Percentiles rank a stretch among this genome's conserved stretches.
phyloP scores from a whole-genome alignment of 2,113 vertebrate genomes.

The Eptatretus burgeri region DNA sequence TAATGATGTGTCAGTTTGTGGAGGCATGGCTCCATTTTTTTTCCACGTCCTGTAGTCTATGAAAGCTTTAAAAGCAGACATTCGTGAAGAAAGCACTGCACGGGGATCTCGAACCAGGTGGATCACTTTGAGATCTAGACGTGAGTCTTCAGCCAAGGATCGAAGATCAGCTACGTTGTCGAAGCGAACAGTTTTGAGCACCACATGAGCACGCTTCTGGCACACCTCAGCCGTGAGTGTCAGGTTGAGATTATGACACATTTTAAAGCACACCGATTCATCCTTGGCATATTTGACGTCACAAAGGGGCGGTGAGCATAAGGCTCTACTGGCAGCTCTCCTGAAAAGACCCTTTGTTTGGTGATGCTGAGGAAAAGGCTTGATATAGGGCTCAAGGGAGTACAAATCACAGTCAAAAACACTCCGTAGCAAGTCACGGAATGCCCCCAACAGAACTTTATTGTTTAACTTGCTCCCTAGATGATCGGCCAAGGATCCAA shows the following conservation, averaged over 20 bases:
- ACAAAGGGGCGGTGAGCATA: slow-evolving; percentile 59
- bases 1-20: slow-evolving; percentile 57
- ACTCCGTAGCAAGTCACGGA: slow-evolving; percentile 56
- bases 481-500: slow-evolving; percentile 41
- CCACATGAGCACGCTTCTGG: slow-evolving; percentile 41
- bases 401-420: slow-evolving; percentile 69
- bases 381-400: slow-evolving; percentile 79
- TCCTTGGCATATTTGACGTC: slow-evolving; percentile 20
- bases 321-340: slow-evolving; percentile 50
- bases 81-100: slow-evolving; percentile 61
- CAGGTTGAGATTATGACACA: slow-evolving; percentile 47
- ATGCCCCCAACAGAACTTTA: slow-evolving; percentile 58
- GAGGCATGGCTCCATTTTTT: slow-evolving; percentile 54
- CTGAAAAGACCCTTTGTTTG: slow-evolving; percentile 65
- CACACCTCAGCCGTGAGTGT: slow-evolving; percentile 50
- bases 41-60: slow-evolving; percentile 83
- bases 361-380: slow-evolving; percentile 52
- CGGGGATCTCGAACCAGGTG: slow-evolving; percentile 75
- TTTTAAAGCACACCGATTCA: slow-evolving; percentile 67
- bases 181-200: slow-evolving; percentile 69
- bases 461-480: slow-evolving; percentile 18
- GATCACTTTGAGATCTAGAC: slow-evolving; percentile 74
- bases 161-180: slow-evolving; percentile 55
- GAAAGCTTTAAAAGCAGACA: slow-evolving; percentile 73
- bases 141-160: slow-evolving; percentile 56